Evolutionary conservation across 2,113 vertebrate species (phyloP), one percentile per base, ranked within the genome.

Genomic region (Oenanthe melanoleuca): DNA sequence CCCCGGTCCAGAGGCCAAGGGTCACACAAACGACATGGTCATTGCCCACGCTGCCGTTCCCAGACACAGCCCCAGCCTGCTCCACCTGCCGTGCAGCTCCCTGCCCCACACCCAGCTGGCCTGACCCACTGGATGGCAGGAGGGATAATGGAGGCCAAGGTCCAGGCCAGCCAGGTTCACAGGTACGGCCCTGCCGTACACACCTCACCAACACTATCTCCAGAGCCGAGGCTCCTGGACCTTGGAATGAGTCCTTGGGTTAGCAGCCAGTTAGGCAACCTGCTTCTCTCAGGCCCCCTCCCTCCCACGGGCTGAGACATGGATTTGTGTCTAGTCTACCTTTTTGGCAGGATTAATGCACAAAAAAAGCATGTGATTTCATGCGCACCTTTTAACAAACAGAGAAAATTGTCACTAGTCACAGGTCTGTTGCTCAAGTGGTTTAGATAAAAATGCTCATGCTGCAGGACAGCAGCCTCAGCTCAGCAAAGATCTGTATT

Each of bases 141-240:
- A 6, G 37, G 73, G 60, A 53, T 14, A n/a, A 77, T 3, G 18
- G 25, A 79, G 96, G 79, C 53, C 96, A 88, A 93, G 94, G 96
- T 92, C 70, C 95, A 56, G 47, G 63, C 34, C 78, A 29, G 60
- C 14, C 59, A 29, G 50, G 56, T 14, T 3, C 71, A 0, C 15
- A 4, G 49, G 66, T 47, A 57, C 24, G 33, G 47, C 59, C 64
- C 42, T 3, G 12, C 65, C 5, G 22, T 1, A 61, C 86, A 34
- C 82, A 75, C 89, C 86, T 75, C 53, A 6, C 34, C 71, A 0
- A 0, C 63, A 12, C 49, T 81, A 72, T 64, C 93, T 52, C 26
- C 11, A 1, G 53, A 9, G 64, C 8, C 11, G 1, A 29, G 67
- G 72, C 55, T 19, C 22, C 96, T 83, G 91, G 91, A 95, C 89